Evolutionary conservation across 1,140 invertebrate species (phyloP), one percentile per base, ranked within the genome.

Genomic region (Drosophila takahashii): DNA sequence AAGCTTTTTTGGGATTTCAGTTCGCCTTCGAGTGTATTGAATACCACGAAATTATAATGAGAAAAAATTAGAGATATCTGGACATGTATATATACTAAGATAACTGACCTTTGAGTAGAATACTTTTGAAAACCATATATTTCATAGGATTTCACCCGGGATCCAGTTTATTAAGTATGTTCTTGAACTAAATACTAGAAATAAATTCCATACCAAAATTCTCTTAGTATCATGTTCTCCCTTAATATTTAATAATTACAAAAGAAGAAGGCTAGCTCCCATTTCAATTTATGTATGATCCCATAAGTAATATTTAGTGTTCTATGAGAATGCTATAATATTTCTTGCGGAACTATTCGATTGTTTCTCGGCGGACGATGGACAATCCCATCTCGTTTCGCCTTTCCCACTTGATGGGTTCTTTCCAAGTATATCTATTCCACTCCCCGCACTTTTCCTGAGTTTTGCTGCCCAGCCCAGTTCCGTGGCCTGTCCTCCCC

Each of bases 391-490:
- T 15, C 27, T 32, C 27, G 27, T 32, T 48, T 16, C 26, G 22
- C 15, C 16, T 41, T 54, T n/a, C 26, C 15, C 26, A 57, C 15
- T 13, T 22, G 42, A 45, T 45, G 45, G 45, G 22, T 9, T 27
- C 6, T 13, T 26, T 10, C 9, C 8, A 32, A 32, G 29, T 32
- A 50, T 16, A 27, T 10, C 41, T 7, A n/a, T 7, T 5, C 34
- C 10, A 22, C 16, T 11, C 48, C 27, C 52, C 59, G 52, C 37
- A 18, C 15, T 56, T 29, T 4, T n/a, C 37, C 8, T 42, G 53
- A 56, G 37, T 54, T 56, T 41, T 29, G 8, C 18, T 13, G 53
- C 22, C 52, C 36, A 39, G 32, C 51, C 60, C 50, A 39, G 27
- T 61, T 39, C 3, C 7, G n/a, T 36, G 47, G 22, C 15, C 13